Evolutionary conservation across 2,113 vertebrate species (phyloP).

Genomic region (Phrynosoma blainvillii): DNA sequence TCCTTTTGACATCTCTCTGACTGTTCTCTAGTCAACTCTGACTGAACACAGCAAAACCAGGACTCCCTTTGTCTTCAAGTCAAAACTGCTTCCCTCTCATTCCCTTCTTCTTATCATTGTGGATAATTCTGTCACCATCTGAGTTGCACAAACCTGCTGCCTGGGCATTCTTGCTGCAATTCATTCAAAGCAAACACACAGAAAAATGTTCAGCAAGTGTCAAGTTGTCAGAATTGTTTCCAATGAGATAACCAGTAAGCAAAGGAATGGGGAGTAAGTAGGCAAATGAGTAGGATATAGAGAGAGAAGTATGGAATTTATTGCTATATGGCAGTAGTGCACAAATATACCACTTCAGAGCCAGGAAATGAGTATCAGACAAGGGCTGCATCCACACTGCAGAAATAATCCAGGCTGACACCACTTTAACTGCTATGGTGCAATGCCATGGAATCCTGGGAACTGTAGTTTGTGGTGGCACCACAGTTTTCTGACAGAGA

Average conservation of each 20-base stretch:
- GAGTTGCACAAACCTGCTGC: neutral
- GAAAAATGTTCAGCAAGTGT: neutral
- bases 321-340: neutral
- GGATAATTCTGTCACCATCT: neutral
- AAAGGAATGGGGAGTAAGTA: neutral
- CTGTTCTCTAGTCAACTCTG: conserved; percentile 22
- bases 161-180: neutral
- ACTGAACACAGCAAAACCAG: neutral
- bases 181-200: neutral
- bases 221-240: neutral
- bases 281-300: neutral
- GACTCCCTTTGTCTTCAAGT: neutral
- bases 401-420: too few relatives aligned
- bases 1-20: neutral
- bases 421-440: too few relatives aligned
- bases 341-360: neutral
- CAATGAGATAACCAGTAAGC: neutral
- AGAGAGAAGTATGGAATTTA: neutral
- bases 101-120: neutral
- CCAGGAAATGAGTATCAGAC: neutral
- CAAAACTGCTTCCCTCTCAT: conserved; percentile 3
- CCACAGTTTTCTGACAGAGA: too few relatives aligned
- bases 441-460: too few relatives aligned
- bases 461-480: too few relatives aligned
- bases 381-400: neutral